Percentiles rank a stretch among this genome's conserved stretches.
phyloP scores from a whole-genome alignment of 1,140 invertebrate genomes.

The Episyrphus balteatus region DNA sequence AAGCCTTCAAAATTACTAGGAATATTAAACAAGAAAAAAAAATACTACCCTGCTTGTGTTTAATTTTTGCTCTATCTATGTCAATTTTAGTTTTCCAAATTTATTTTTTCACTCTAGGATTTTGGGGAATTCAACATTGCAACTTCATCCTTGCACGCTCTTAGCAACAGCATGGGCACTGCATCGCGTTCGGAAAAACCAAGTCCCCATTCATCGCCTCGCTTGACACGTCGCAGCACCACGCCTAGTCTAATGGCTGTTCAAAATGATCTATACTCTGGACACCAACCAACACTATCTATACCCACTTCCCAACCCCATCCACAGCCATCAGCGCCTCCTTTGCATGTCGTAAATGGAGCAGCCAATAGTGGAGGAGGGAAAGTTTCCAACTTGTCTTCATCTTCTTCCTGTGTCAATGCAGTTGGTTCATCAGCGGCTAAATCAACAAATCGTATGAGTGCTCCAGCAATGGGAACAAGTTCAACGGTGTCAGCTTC shows the following conservation, averaged over 20 bases:
- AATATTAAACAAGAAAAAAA: too few species aligned
- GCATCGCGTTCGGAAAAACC: constrained; percentile 28
- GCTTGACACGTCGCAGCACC: constrained; percentile 27
- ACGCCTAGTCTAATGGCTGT: constrained; percentile 34
- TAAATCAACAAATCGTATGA: constrained; percentile 31
- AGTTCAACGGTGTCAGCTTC: background rate
- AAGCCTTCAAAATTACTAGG: too few species aligned
- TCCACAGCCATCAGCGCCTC: background rate
- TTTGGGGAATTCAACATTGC: constrained; percentile 49
- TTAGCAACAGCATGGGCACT: constrained; percentile 33
- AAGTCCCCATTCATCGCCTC: constrained; percentile 34
- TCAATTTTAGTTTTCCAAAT: constrained; percentile 1
- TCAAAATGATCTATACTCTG: constrained; percentile 33
- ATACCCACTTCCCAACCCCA: background rate
- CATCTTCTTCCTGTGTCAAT: too few species aligned
- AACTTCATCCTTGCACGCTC: constrained; percentile 45
- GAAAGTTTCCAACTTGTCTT: background rate
- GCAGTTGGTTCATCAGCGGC: constrained; percentile 10
- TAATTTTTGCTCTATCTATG: background rate
- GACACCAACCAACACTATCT: constrained; percentile 8
- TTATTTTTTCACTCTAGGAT: constrained; percentile 34
- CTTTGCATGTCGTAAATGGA: background rate
- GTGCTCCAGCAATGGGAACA: constrained; percentile 28
- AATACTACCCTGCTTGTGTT: too few species aligned
- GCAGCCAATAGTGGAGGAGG: background rate